phyloP scores from a whole-genome alignment of 2,797 vertebrate species.

The Apogon talboti region DNA sequence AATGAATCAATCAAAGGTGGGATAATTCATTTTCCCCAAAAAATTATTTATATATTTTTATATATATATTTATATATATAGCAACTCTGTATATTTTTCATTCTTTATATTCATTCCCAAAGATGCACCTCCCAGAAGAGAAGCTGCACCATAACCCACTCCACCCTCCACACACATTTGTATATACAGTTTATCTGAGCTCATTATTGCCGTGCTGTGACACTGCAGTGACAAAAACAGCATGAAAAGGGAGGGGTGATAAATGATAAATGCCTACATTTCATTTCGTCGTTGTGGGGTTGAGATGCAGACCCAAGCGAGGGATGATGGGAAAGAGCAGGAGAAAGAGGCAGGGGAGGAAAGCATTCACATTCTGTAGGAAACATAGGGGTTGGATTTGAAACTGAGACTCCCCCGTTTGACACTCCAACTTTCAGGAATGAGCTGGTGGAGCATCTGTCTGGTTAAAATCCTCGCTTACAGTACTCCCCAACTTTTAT shows the following conservation, averaged over 20 bases:
- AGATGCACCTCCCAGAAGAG: constrained; percentile 65
- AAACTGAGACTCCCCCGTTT: constrained; percentile 9
- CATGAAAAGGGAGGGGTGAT: constrained; percentile 12
- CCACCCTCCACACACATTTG: constrained; percentile 35
- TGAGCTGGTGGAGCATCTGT: constrained; percentile 49
- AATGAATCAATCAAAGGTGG: constrained; percentile 79
- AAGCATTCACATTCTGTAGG: constrained; percentile 24
- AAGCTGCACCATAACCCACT: constrained; percentile 42
- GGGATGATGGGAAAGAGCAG: not conserved
- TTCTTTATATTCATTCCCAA: constrained; percentile 68
- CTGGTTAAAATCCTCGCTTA: constrained; percentile 28
- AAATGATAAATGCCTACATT: constrained; percentile 37
- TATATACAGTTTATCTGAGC: constrained; percentile 50
- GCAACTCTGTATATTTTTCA: constrained; percentile 74
- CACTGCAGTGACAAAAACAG: constrained; percentile 71
- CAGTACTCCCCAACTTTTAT: constrained; percentile 71
- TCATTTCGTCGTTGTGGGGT: constrained; percentile 39
- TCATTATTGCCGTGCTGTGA: constrained; percentile 71
- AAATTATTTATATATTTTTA: constrained; percentile 44
- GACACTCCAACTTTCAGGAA: constrained; percentile 46
- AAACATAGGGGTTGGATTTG: constrained; percentile 8
- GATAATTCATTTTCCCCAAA: constrained; percentile 65
- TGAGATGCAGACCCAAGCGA: constrained; percentile 37
- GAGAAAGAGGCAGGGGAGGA: constrained; percentile 12
- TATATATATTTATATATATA: constrained; percentile 49